Base-by-base conservation (phyloP, 2,113 vertebrate species). In the Saguinus imperator region DNA sequence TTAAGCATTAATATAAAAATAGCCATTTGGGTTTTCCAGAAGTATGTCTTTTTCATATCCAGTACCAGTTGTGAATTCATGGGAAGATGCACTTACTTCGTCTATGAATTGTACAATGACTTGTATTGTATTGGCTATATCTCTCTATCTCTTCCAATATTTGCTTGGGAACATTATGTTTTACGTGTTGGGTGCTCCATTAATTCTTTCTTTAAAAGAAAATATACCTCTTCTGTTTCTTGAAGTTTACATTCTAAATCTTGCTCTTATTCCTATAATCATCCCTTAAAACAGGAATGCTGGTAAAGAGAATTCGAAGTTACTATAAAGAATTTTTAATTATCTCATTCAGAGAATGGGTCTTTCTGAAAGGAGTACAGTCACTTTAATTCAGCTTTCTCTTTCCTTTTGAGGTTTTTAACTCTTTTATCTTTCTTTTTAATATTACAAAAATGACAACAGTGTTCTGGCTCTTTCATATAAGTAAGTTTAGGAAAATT, bases 371-470 rank as follows among this genome's bases (percentile, higher is more conserved):
- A 9, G 43, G 0, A 3, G 23, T 27, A 4, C 45, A 25, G 12
- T 43, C 21, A 83, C n/a, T 77, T 96, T 84, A 90, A 92, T 90
- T 81, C 70, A 83, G 5, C 11, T 40, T 84, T 94, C 10, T 83
- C 10, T 91, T 73, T 82, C 25, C 7, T 58, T 81, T 85, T 91
- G 82, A 86, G 66, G 20, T 48, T 87, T 64, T 64, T 32, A 64
- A 64, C 20, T 72, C 32, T 77, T 73, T 66, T 11, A 93, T 1
- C 27, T 95, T 82, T 93, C 8, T 94, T n/a, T 68, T 93, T 20
- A 97, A 58, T 94, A 91, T 94, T 93, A 95, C 73, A 96, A 70
- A 37, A 94, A 96, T 96, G 77, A 83, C 25, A 88, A 40, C 70
- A 82, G 70, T 93, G 7, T n/a, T 89, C 61, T 93, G 25, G 7